Base-by-base conservation (phyloP, 2,888 invertebrate genomes). In the Erebia aethiops region DNA sequence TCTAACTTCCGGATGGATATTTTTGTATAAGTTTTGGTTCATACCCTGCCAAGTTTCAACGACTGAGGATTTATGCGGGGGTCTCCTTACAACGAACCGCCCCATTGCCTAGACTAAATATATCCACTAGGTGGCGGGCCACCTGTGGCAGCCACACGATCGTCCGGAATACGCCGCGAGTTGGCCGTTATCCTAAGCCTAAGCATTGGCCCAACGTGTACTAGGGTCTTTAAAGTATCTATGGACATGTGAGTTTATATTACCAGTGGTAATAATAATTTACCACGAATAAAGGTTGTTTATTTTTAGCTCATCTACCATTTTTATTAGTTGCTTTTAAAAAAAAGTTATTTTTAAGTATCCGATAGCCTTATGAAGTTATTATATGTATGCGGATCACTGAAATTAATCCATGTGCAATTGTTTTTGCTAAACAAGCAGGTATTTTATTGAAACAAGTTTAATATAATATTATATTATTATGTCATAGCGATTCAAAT, bases 301-400 rank as follows among this genome's bases (percentile, higher is more conserved):
- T 46, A 49, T 49, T 64, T 64, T 35, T n/a, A 54, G 64, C 52
- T 52, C 64, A 64, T 64, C 54, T 64, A 64, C n/a, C 18, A 64
- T 54, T 13, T 64, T 54, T 54, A 41, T 18, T 35, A 41, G 11
- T 54, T 10, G 46, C 46, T 62, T 46, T 41, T 62, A n/a, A 49
- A 26, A 16, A 61, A 46, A 16, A 16, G 43, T 61, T 10, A 13
- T 61, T 9, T 16, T n/a, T 10, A 14, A 10, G 14, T 26, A 58
- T 58, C 2, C 0, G 14, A 1, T 10, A 52, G 14, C 8, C 52
- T 52, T 54, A 18, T 54, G 60, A 16, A 16, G 1, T 1, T 60
- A 5, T 61, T 61, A 18, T 18, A 13, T 10, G 0, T 61, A 62
- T 62, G 49, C 62, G 46, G 16, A 49, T 49, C 57, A n/a, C n/a